Percentiles rank a stretch among this genome's conserved stretches.
Evolutionary conservation across 1,140 invertebrate species (phyloP).

Genomic region (Panulirus ornatus): DNA sequence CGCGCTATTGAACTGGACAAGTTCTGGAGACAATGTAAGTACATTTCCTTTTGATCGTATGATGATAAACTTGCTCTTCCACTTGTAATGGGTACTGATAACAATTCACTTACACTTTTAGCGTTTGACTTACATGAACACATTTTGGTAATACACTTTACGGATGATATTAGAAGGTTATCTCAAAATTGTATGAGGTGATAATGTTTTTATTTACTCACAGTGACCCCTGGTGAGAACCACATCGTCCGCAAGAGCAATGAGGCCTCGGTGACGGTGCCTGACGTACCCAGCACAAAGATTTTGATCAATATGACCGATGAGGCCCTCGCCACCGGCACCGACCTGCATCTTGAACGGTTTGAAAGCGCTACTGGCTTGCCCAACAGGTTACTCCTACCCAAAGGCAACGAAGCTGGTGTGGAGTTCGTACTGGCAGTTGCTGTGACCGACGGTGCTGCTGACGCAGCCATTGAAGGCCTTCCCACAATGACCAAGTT

Average conservation of each 20-base stretch:
- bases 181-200: no score
- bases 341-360: background rate
- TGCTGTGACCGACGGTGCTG: constrained; percentile 18
- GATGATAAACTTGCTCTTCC: background rate
- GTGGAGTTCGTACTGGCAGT: constrained; percentile 16
- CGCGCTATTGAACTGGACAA: background rate
- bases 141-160: background rate
- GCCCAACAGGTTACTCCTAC: constrained; percentile 29
- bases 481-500: background rate
- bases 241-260: background rate
- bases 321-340: background rate
- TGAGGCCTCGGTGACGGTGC: constrained; percentile 4
- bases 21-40: constrained; percentile 1
- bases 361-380: constrained; percentile 30
- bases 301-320: background rate
- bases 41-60: background rate
- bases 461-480: background rate
- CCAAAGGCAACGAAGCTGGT: constrained; percentile 40
- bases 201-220: background rate
- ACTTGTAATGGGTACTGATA: background rate
- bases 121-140: background rate
- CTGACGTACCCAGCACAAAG: constrained; percentile 7
- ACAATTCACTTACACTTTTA: background rate
- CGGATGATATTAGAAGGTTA: background rate
- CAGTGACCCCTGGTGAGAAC: background rate